phyloP scores from a whole-genome alignment of 2,888 invertebrate species.

The Liodrosophila aerea region DNA sequence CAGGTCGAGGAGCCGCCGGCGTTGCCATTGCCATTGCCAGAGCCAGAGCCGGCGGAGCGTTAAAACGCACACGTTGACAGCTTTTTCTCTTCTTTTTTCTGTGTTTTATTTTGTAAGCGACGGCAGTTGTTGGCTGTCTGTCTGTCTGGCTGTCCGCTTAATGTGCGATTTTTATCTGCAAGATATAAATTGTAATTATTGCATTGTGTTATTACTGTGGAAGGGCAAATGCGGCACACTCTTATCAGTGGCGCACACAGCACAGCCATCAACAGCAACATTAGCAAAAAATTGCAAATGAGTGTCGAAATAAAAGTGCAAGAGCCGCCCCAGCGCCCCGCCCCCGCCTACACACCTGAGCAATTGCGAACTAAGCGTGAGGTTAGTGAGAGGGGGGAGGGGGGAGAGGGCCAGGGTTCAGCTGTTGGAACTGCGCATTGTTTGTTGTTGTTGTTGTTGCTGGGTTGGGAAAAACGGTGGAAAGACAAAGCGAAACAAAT shows the following conservation, averaged over 20 bases:
- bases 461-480: conserved; percentile 50
- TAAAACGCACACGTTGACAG: conserved; percentile 78
- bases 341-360: conserved; percentile 13
- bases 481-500: conserved; percentile 77
- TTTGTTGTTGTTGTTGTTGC: no score
- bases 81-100: conserved; percentile 31
- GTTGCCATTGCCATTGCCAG: background rate
- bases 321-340: conserved; percentile 11
- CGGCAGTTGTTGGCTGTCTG: conserved; percentile 33
- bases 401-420: conserved; percentile 19
- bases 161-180: conserved; percentile 74
- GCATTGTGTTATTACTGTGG: conserved; percentile 57
- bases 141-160: conserved; percentile 54
- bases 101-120: conserved; percentile 13
- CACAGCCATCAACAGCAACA: conserved; percentile 58
- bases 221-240: conserved; percentile 22
- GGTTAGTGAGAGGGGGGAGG: background rate
- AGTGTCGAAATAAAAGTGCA: conserved; percentile 67
- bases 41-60: conserved; percentile 63
- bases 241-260: conserved; percentile 56
- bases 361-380: no score
- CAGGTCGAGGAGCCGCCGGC: conserved; percentile 27
- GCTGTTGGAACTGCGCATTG: conserved; percentile 66
- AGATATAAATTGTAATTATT: conserved; percentile 78
- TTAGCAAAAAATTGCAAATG: conserved; percentile 77